Percentiles rank a stretch among this genome's conserved stretches.
These are phyloP conservation scores for Rhizomys pruinosus DNA, from an alignment of 2,113 vertebrate genomes.

Conservation along the genomic window DNA sequence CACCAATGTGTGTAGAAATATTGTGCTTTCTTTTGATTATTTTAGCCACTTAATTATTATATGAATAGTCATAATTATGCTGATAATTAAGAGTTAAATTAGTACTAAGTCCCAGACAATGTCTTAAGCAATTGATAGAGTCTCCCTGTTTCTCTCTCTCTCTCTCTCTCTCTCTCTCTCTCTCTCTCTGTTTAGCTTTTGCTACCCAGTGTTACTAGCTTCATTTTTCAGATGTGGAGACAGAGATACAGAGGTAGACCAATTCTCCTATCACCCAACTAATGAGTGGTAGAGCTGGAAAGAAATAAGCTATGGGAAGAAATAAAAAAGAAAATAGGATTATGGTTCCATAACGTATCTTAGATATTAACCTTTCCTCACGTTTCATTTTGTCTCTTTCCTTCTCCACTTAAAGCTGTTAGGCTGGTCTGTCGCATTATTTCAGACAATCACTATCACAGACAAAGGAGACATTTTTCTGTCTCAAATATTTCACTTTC, in stretches of 20 bases:
- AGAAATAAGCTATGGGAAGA: not conserved
- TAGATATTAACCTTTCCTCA: not conserved
- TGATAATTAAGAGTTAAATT: constrained; percentile 36
- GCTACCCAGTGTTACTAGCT: not conserved
- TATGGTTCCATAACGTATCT: no score
- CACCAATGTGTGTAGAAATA: constrained; percentile 11
- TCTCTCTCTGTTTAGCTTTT: not conserved
- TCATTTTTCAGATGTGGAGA: constrained; percentile 45
- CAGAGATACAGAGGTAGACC: not conserved
- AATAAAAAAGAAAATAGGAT: not conserved
- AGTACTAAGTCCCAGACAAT: constrained; percentile 9
- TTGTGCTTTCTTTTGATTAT: constrained; percentile 13
- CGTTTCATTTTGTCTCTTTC: not conserved
- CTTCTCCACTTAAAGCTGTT: not conserved
- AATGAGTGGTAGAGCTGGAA: not conserved
- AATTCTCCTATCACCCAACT: not conserved
- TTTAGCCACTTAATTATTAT: constrained; percentile 44
- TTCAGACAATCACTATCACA: not conserved
- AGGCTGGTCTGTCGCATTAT: not conserved
- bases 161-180: no score
- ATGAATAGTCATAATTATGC: constrained; percentile 48
- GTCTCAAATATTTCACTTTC: not conserved
- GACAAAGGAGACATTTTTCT: not conserved
- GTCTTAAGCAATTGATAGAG: not conserved
- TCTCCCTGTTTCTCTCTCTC: no score